Evolutionary conservation across 2,113 vertebrate species (phyloP).

Genomic region (human): GRCh38 chr2:158599001-158599500

Average conservation of each 20-base stretch:
- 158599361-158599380: neutral
- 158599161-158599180: neutral
- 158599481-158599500: neutral
- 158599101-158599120: neutral
- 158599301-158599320: neutral
- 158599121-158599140: neutral
- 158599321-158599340: neutral
- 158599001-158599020: conserved; percentile 28
- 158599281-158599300: neutral
- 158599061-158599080: neutral
- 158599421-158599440: neutral
- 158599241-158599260: neutral
- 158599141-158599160: neutral
- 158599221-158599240: neutral
- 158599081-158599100: neutral
- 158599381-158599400: neutral
- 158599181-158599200: neutral
- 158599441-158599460: neutral
- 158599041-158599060: neutral
- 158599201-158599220: neutral
- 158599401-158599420: neutral
- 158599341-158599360: neutral
- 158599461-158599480: neutral
- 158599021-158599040: conserved; percentile 3
- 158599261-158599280: neutral